Evolutionary conservation across 1,140 invertebrate genomes (phyloP).

Genomic region (Megalonaias nervosa): DNA sequence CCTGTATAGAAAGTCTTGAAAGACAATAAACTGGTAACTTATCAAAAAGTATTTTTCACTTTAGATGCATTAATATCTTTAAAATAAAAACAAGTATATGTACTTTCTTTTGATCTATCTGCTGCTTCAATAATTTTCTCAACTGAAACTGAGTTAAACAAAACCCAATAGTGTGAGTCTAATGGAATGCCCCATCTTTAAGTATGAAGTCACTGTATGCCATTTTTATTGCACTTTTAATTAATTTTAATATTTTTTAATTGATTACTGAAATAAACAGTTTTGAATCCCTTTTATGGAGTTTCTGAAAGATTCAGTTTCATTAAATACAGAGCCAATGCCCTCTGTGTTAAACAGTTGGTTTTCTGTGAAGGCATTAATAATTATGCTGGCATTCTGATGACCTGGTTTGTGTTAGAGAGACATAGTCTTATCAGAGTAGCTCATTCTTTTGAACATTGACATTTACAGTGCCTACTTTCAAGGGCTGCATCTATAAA

Average conservation of each 20-base stretch:
- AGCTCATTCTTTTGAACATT: conserved; percentile 19
- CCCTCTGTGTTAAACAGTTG: conserved; percentile 29
- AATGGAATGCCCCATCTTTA: too few relatives aligned
- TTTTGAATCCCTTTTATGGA: conserved; percentile 1
- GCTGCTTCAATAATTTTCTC: conserved; percentile 1
- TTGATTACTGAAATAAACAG: conserved; percentile 28
- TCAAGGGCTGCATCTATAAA: conserved; percentile 17
- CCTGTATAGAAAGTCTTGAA: too few relatives aligned
- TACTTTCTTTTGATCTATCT: conserved; percentile 24
- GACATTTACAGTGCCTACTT: conserved; percentile 12
- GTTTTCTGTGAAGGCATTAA: conserved; percentile 18
- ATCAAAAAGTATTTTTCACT: too few relatives aligned
- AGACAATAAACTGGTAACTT: too few relatives aligned
- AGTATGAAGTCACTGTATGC: background rate
- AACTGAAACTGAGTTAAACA: conserved; percentile 18
- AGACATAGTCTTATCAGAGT: conserved; percentile 24
- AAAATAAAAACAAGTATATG: background rate
- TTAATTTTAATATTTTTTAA: conserved; percentile 8
- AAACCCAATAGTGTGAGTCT: conserved; percentile 9
- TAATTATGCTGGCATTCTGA: conserved; percentile 15
- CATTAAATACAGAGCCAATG: conserved; percentile 21
- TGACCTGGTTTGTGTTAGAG: conserved; percentile 32
- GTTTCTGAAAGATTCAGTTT: conserved; percentile 28
- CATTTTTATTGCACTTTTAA: background rate
- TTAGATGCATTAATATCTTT: too few relatives aligned